Evolutionary conservation across 1,140 invertebrate genomes (phyloP).

Genomic region (Choristoneura fumiferana): DNA sequence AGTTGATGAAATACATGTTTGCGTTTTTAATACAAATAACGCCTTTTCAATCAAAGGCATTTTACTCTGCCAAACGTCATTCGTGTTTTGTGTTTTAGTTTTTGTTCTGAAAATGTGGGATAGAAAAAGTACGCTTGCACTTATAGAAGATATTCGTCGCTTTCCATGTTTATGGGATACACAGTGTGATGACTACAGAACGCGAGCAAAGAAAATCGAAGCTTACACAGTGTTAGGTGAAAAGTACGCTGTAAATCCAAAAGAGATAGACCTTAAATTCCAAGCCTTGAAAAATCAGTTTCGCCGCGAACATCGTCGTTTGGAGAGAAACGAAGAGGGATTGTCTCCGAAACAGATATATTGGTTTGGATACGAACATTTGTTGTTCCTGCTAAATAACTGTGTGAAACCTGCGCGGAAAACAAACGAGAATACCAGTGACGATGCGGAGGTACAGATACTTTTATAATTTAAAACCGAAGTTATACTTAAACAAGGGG

Average conservation of each 20-base stretch:
- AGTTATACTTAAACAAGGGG: too few species aligned
- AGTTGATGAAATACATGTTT: too few species aligned
- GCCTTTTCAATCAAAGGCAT: not conserved
- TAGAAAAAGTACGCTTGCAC: constrained; percentile 11
- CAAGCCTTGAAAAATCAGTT: constrained; percentile 15
- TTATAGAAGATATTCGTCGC: constrained; percentile 7
- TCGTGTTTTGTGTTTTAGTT: not conserved
- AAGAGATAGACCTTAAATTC: constrained; percentile 10
- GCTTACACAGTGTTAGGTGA: not conserved
- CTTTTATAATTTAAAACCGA: too few species aligned
- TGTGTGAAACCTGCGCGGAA: not conserved
- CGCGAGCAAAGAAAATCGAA: not conserved
- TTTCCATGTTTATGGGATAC: constrained; percentile 4
- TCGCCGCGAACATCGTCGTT: not conserved
- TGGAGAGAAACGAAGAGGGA: constrained; percentile 2
- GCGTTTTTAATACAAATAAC: too few species aligned
- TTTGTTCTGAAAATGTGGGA: not conserved
- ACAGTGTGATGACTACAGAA: not conserved
- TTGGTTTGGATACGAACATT: constrained; percentile 11
- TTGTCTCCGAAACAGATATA: constrained; percentile 15
- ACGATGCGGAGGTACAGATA: too few species aligned
- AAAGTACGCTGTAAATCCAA: not conserved
- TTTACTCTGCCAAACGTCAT: not conserved
- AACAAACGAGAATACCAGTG: too few species aligned
- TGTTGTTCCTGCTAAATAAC: constrained; percentile 8